These are phyloP conservation scores for Semnornis frantzii DNA, from an alignment of 2,113 vertebrate genomes.

Conservation along the genomic window DNA sequence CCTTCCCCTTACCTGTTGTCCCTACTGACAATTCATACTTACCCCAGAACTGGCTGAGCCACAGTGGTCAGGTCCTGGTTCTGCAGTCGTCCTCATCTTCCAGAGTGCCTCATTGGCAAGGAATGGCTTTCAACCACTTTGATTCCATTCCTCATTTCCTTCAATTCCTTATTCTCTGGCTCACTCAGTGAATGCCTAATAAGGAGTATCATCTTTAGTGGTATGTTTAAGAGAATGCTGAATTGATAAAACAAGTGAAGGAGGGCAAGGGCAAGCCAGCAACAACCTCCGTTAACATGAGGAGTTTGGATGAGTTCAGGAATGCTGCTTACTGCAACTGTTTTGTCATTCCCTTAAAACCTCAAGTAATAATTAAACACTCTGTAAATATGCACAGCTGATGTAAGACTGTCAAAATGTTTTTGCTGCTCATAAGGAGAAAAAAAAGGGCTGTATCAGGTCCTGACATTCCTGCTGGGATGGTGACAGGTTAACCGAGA, in stretches of 20 bases:
- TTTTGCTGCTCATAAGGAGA: background rate
- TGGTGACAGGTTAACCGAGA: background rate
- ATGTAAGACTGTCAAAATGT: background rate
- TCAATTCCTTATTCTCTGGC: background rate
- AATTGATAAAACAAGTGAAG: background rate
- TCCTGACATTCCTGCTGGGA: background rate
- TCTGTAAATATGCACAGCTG: background rate
- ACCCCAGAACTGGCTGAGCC: too few species aligned
- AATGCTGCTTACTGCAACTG: background rate
- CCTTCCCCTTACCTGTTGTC: background rate
- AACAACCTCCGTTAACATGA: background rate
- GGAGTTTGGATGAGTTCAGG: background rate
- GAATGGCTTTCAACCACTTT: background rate
- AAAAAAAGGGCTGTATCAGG: background rate
- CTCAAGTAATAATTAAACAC: background rate
- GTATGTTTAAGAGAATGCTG: background rate
- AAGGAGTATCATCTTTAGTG: background rate
- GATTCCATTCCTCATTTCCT: background rate
- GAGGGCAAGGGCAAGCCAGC: background rate
- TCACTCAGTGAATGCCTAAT: background rate
- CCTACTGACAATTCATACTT: rapidly evolving
- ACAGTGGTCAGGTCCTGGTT: background rate
- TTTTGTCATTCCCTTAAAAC: background rate
- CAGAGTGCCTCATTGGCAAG: background rate
- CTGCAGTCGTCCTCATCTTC: background rate